These are phyloP conservation scores for Ormyrus rosae DNA, from an alignment of 2,888 invertebrate species.

Conservation along the genomic window DNA sequence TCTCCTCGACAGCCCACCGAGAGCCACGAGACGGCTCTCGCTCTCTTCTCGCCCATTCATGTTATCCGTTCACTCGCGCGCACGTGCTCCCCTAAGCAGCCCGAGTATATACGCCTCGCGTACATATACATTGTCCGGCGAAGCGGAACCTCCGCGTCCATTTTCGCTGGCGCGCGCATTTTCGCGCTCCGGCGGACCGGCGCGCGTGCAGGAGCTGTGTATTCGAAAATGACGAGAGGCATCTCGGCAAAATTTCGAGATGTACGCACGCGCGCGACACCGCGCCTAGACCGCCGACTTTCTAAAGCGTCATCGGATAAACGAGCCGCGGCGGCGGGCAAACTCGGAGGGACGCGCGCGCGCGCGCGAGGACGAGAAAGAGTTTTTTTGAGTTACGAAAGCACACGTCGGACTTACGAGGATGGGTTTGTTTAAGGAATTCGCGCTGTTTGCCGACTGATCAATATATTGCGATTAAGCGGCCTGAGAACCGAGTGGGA, in stretches of 20 bases:
- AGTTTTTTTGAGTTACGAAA: background rate
- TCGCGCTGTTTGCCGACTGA: background rate
- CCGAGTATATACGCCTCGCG: background rate
- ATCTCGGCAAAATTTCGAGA: conserved; percentile 7
- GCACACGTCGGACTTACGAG: background rate
- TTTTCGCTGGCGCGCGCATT: no score
- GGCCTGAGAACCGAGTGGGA: no score
- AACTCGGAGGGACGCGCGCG: background rate
- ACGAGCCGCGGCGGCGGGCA: background rate
- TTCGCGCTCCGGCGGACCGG: no score
- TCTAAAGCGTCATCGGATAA: conserved; percentile 24
- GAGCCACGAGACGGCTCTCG: no score
- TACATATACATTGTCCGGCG: background rate
- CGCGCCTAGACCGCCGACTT: conserved; percentile 5
- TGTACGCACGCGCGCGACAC: background rate
- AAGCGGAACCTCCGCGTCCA: no score
- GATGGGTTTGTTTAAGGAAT: conserved; percentile 8
- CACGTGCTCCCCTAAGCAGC: no score
- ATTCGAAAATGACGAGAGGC: background rate
- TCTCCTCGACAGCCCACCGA: no score
- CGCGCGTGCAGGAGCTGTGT: background rate
- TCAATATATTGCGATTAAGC: no score
- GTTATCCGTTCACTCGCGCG: no score
- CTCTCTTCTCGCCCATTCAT: no score
- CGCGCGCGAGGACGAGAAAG: no score